Base-by-base conservation (phyloP, 2,888 invertebrate species). In the Andrena flavipes region DNA sequence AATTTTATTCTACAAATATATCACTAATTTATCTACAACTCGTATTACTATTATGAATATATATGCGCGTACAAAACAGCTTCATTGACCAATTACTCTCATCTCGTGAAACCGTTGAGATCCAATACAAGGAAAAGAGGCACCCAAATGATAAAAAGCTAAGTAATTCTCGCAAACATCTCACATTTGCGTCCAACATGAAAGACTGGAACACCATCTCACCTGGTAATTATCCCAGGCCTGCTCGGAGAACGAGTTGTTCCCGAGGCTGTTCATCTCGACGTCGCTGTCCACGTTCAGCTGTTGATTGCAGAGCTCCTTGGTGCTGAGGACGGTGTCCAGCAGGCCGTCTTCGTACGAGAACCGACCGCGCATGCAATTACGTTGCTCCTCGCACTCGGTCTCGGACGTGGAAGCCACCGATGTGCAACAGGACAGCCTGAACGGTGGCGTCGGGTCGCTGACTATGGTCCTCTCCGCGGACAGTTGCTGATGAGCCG, bases 191-290 rank as follows among this genome's bases (percentile, higher is more conserved):
- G 30, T 33, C 3, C 1, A 23, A 67, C 2, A 54, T 49, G 30
- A 71, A 48, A 49, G 62, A 26, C 10, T 33, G 2, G 1, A 13
- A 26, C 20, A 26, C 23, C 7, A n/a, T 76, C 42, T 42, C 87
- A 97, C 97, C 96, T 97, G 98, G 95, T 98, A 99, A 94, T 97
- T 97, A 94, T 99, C 99, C 99, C 99, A 99, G 65, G 98, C 98
- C 90, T 98, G 97, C 94, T 98, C 98, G 0, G 98, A 98, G 93
- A 98, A 96, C n/a, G 96, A 96, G 91, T 97, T 97, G 91, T 93
- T 93, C 62, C 93, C 92, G 68, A 93, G 88, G 74, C 93, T 93
- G 79, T 92, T 96, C 95, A 87, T 97, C 96, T 93, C 94, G 4
- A 92, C 89, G 72, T 97, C 97, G 89, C 96, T 97, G 90, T 97